A percentile compares a stretch with the other conserved stretches of the same genome.
Conservation (phyloP, 2,797 vertebrate genomes). For the Nyctalus aviator region DNA sequence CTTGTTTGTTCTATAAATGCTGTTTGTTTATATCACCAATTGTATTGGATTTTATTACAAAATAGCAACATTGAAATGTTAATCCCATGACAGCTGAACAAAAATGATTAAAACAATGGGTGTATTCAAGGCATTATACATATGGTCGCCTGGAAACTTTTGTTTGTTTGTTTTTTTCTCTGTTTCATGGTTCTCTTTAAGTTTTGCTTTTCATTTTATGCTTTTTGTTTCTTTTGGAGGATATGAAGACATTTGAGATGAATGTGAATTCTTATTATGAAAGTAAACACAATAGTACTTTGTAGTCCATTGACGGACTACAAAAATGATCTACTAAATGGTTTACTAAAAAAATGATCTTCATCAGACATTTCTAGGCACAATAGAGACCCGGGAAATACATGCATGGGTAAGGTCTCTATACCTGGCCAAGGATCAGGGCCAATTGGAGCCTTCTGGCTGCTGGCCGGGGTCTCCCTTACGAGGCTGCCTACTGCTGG, state of each 20-base stretch:
- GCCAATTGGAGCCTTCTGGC: no score
- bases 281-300: not conserved
- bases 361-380: not conserved
- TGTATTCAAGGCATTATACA: not conserved
- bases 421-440: no score
- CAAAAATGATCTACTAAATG: no score
- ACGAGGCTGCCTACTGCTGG: no score
- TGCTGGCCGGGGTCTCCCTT: no score
- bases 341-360: not conserved
- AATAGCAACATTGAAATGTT: not conserved
- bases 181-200: not conserved
- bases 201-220: not conserved
- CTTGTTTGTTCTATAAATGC: not conserved
- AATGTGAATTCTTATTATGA: not conserved
- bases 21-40: not conserved
- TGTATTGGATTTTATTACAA: not conserved
- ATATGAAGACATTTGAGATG: not conserved
- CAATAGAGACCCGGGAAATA: no score
- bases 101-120: not conserved
- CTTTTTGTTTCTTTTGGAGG: not conserved
- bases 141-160: not conserved
- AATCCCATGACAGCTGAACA: not conserved
- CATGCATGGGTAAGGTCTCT: no score
- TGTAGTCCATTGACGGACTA: not conserved
- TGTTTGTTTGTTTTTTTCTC: not conserved